phyloP scores from a whole-genome alignment of 1,140 invertebrate species.

The Heliothis subflexa region DNA sequence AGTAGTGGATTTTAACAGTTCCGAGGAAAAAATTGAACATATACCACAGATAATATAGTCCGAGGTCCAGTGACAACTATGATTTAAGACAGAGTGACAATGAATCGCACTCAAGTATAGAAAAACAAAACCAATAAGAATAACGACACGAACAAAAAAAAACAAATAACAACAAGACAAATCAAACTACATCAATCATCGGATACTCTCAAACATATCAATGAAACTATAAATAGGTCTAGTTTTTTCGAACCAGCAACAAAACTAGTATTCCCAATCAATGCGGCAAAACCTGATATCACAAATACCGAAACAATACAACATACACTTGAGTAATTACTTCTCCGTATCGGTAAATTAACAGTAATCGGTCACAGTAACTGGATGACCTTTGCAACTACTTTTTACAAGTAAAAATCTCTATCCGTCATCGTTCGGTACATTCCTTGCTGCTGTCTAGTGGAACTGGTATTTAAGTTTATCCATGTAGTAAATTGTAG shows the following conservation, averaged over 20 bases:
- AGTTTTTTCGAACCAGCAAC: neutral
- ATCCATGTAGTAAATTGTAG: neutral
- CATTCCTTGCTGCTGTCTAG: constrained; percentile 25
- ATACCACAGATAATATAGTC: too few species aligned
- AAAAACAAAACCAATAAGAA: too few species aligned
- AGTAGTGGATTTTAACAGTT: too few species aligned
- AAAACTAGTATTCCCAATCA: neutral
- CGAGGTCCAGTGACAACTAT: too few species aligned
- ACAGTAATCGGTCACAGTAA: constrained; percentile 15
- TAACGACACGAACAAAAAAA: too few species aligned
- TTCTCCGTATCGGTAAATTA: constrained; percentile 34
- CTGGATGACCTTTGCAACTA: constrained; percentile 33
- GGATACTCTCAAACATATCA: neutral
- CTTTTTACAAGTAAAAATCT: constrained; percentile 45
- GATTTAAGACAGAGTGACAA: too few species aligned
- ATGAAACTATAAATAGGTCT: neutral
- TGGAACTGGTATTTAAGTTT: neutral
- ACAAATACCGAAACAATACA: constrained; percentile 29
- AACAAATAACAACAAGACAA: too few species aligned
- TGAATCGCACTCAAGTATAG: too few species aligned
- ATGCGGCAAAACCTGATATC: constrained; percentile 13
- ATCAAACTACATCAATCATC: too few species aligned
- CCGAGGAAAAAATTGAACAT: too few species aligned
- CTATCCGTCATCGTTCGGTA: constrained; percentile 18
- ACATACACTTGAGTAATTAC: constrained; percentile 25